These are phyloP conservation scores for Parnassius orleans DNA, from an alignment of 2,888 invertebrate genomes.

Conservation along the genomic window DNA sequence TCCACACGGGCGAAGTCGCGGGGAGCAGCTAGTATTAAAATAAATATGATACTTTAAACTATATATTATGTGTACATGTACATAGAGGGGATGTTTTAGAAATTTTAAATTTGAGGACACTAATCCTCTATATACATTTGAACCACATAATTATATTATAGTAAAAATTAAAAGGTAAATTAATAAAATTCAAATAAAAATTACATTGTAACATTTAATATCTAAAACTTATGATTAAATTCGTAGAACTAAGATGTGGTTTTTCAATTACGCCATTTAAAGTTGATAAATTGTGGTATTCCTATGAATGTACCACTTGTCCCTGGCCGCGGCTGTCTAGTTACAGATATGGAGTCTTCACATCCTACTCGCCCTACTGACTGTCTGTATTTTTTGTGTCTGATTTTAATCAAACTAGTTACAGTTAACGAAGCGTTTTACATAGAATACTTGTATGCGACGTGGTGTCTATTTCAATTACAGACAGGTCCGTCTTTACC, in stretches of 20 bases:
- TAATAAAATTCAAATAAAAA: no score
- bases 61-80: no score
- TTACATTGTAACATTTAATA: no score
- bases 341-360: conserved; percentile 62
- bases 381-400: conserved; percentile 58
- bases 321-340: conserved; percentile 38
- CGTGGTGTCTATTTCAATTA: conserved; percentile 20
- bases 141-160: no score
- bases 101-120: no score
- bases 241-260: neutral
- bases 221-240: no score
- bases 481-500: conserved; percentile 9
- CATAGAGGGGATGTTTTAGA: no score
- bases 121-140: no score
- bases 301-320: conserved; percentile 11
- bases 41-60: no score
- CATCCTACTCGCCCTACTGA: conserved; percentile 47
- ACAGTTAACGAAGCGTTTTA: conserved; percentile 28
- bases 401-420: conserved; percentile 52
- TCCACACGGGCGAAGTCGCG: no score
- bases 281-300: conserved; percentile 1
- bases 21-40: no score
- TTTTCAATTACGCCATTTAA: neutral
- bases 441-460: conserved; percentile 23
- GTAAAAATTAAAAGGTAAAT: no score